Conservation (phyloP, 53 echinoderm and acorn worm genomes). For the Patiria pectinifera region DNA sequence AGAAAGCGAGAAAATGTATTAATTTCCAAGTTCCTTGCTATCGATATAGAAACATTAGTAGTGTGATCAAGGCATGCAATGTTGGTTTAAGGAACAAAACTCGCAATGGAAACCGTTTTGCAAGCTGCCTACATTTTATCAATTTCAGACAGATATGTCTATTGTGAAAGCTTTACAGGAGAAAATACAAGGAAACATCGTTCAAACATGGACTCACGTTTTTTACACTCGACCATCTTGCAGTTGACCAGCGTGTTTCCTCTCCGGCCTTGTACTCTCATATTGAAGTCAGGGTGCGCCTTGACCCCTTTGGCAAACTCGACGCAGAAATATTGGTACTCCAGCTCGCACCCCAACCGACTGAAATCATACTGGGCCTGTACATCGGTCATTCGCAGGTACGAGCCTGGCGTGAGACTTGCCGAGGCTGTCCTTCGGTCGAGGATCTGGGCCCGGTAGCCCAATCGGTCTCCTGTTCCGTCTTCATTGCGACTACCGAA, state of each 20-base stretch:
- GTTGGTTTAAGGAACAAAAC: too few relatives aligned
- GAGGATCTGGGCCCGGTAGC: conserved; percentile 79
- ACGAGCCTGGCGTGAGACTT: conserved; percentile 57
- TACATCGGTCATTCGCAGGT: conserved; percentile 63
- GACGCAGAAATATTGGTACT: conserved; percentile 83
- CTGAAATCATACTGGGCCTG: conserved; percentile 76
- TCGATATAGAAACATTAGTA: too few relatives aligned
- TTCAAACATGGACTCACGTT: conserved; percentile 46
- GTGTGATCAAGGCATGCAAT: too few relatives aligned
- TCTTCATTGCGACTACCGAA: conserved; percentile 76
- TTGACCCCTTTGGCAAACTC: conserved; percentile 89
- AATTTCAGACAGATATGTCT: too few relatives aligned
- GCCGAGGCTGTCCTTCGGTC: conserved; percentile 57
- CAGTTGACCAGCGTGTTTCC: conserved; percentile 37
- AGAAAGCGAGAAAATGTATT: background rate
- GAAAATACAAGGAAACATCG: background rate
- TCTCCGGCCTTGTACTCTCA: conserved; percentile 21
- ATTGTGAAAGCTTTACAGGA: too few relatives aligned
- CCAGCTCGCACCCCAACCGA: conserved; percentile 84
- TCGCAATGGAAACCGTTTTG: too few relatives aligned
- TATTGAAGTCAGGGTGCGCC: conserved; percentile 86
- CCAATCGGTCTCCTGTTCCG: conserved; percentile 71
- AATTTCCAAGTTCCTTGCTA: background rate
- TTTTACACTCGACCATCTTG: conserved; percentile 58
- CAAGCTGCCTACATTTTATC: too few relatives aligned